Base-by-base conservation (phyloP, 2,888 invertebrate species). In the Drosophila nigritarsus region DNA sequence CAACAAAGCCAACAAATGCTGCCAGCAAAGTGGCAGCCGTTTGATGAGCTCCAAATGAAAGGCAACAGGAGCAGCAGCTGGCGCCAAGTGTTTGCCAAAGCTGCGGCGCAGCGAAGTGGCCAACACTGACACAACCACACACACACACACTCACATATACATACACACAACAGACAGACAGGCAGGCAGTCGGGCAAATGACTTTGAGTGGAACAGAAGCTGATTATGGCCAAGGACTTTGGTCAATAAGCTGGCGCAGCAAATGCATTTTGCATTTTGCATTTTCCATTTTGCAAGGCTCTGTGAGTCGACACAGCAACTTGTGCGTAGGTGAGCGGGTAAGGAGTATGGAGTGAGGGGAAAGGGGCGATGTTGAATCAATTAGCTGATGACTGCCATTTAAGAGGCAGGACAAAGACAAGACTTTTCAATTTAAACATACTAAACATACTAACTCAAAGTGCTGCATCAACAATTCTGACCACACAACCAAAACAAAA, bases 141-240 rank as follows among this genome's bases (percentile, higher is more conserved):
- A 54, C 24, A 48, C 30, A 54, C 20, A 53, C 40, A 34, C 1
- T 34, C 32, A 54, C 24, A 55, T 8, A 59, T 3, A 56, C 30
- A n/a, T 7, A 40, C 3, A 13, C 20, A 20, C 13, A 20, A 20
- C 42, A 7, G 15, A 45, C n/a, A 51, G 30, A 3, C 15, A 51
- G 20, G 30, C 29, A 65, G 40, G 40, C 9, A 27, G 71, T 70
- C 71, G 63, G 65, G 69, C 72, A 82, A 82, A 84, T 82, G 82
- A 80, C 84, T 84, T 87, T 82, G 70, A 84, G 87, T 87, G 84
- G 82, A 82, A 54, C 85, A 64, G 71, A 71, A 78, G 79, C 83
- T 87, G 82, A 84, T 84, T 84, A 84, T 75, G 85, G 70, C 73
- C 73, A 82, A 83, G 87, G 82, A 83, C 73, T 83, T 77, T 73